phyloP scores from a whole-genome alignment of 2,113 vertebrate species.

The Aix galericulata region DNA sequence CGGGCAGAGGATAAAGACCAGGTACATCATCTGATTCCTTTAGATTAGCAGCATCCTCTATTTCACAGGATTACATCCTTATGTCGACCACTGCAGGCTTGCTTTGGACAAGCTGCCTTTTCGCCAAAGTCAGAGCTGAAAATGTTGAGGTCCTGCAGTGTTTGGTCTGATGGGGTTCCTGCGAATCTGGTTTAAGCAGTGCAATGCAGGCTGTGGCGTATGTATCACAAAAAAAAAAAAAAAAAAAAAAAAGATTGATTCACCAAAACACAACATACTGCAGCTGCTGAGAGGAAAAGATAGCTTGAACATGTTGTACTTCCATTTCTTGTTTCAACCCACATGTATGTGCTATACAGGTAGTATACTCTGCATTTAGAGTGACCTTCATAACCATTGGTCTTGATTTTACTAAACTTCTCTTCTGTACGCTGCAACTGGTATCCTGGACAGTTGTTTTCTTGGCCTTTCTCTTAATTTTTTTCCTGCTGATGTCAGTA shows the following conservation, averaged over 20 bases:
- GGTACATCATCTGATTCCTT: neutral
- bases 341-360: rapidly evolving
- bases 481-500: neutral
- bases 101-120: neutral
- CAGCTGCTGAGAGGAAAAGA: neutral
- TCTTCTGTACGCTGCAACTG: neutral
- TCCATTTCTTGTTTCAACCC: neutral
- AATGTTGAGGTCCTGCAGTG: neutral
- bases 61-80: neutral
- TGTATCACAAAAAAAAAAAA: neutral
- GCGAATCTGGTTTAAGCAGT: neutral
- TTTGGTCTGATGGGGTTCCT: neutral
- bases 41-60: neutral
- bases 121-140: neutral
- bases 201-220: rapidly evolving
- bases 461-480: neutral
- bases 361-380: neutral
- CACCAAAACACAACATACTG: neutral
- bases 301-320: neutral
- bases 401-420: neutral
- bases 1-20: constrained; percentile 7
- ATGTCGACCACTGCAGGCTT: neutral
- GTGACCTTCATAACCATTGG: neutral
- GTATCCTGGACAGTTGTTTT: neutral
- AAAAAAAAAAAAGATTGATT: neutral